Evolutionary conservation across 1,140 invertebrate genomes (phyloP).

Genomic region (Phenacoccus solenopsis): DNA sequence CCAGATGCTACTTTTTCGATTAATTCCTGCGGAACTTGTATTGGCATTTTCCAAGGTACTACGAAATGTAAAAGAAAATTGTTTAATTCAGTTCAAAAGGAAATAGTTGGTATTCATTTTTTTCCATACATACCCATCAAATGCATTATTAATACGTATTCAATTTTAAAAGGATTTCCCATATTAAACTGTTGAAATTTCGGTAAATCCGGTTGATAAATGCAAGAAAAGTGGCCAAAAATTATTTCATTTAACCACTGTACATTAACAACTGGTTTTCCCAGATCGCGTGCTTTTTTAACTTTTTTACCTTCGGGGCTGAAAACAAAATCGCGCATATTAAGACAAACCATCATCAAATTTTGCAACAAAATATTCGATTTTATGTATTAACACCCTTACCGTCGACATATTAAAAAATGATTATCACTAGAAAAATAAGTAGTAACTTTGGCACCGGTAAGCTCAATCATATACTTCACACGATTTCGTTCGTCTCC

Average conservation of each 20-base stretch:
- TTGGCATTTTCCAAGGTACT: slow-evolving; percentile 84
- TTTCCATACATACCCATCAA: slow-evolving; percentile 63
- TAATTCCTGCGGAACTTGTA: slow-evolving; percentile 75
- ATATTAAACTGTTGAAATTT: slow-evolving; percentile 80
- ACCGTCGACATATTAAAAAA: slow-evolving; percentile 30
- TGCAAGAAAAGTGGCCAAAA: slow-evolving; percentile 69
- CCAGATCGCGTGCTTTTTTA: slow-evolving; percentile 80
- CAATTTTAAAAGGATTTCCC: slow-evolving; percentile 69
- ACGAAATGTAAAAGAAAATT: slow-evolving; percentile 26
- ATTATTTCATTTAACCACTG: slow-evolving; percentile 89
- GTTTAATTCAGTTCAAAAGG: background rate
- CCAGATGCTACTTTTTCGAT: slow-evolving; percentile 58
- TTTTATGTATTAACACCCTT: slow-evolving; percentile 13
- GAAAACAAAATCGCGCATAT: slow-evolving; percentile 10
- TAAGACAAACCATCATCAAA: no score
- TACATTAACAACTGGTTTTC: slow-evolving; percentile 71
- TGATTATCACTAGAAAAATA: slow-evolving; percentile 49
- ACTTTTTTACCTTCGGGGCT: slow-evolving; percentile 79
- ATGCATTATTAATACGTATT: slow-evolving; percentile 71
- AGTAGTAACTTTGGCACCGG: slow-evolving; percentile 67
- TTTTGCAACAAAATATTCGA: background rate
- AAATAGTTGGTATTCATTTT: no score
- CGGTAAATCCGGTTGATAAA: slow-evolving; percentile 64
- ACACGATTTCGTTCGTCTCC: slow-evolving; percentile 65
- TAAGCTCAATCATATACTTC: slow-evolving; percentile 67